phyloP scores from a whole-genome alignment of 2,888 invertebrate species.

The Hirtodrosophila duncani region DNA sequence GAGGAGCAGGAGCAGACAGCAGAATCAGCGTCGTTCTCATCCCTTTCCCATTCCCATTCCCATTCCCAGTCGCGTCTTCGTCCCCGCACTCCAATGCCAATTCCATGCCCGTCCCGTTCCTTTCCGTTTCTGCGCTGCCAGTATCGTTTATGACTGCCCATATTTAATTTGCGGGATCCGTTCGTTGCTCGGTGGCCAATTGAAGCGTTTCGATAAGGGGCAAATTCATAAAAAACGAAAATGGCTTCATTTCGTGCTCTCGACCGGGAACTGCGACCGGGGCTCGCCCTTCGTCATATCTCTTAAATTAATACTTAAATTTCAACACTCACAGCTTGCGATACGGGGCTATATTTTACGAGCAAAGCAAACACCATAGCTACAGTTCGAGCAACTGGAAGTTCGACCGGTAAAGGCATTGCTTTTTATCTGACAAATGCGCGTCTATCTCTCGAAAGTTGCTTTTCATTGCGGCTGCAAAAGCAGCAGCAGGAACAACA shows the following conservation, averaged over 20 bases:
- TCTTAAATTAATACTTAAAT: slow-evolving; percentile 71
- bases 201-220: slow-evolving; percentile 70
- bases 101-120: slow-evolving; percentile 6
- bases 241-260: slow-evolving; percentile 66
- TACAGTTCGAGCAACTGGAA: slow-evolving; percentile 9
- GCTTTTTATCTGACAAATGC: slow-evolving; percentile 68
- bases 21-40: neutral
- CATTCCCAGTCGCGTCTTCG: neutral
- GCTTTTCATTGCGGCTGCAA: slow-evolving; percentile 39
- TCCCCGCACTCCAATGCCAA: neutral
- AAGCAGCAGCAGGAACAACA: slow-evolving; percentile 11
- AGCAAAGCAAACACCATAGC: slow-evolving; percentile 49
- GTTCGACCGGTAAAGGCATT: slow-evolving; percentile 55
- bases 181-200: slow-evolving; percentile 62
- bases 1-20: slow-evolving; percentile 20
- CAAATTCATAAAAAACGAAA: slow-evolving; percentile 73
- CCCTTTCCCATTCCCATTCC: neutral
- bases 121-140: slow-evolving; percentile 43
- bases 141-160: slow-evolving; percentile 71
- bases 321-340: slow-evolving; percentile 64
- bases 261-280: slow-evolving; percentile 7
- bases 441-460: slow-evolving; percentile 68
- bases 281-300: slow-evolving; percentile 61
- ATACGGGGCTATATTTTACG: slow-evolving; percentile 58
- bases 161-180: slow-evolving; percentile 71